Percentiles rank a stretch among this genome's conserved stretches.
These are phyloP conservation scores for Falco biarmicus DNA, from an alignment of 2,797 vertebrate genomes.

Conservation along the genomic window DNA sequence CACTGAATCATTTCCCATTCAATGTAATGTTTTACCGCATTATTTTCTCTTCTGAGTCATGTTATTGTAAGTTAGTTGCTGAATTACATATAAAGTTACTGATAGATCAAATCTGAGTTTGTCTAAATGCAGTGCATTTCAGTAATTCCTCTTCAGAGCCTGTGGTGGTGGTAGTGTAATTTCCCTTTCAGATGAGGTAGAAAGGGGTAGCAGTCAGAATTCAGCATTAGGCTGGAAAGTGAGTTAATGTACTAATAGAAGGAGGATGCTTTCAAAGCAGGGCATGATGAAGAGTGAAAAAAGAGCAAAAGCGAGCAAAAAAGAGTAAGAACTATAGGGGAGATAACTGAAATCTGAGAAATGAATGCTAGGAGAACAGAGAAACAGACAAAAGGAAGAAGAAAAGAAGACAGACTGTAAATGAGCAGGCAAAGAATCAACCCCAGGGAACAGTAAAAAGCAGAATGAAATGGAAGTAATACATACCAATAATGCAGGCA, in stretches of 20 bases:
- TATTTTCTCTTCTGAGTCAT: slow-evolving; percentile 76
- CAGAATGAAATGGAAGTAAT: not conserved
- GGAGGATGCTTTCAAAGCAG: not conserved
- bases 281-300: not conserved
- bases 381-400: not conserved
- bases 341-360: not conserved
- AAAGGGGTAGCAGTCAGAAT: not conserved
- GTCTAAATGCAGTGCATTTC: not conserved
- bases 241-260: not conserved
- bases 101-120: slow-evolving; percentile 3
- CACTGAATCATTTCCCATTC: slow-evolving; percentile 79
- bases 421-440: not conserved
- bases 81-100: slow-evolving; percentile 57
- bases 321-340: not conserved
- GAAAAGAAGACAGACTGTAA: not conserved
- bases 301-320: not conserved
- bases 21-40: slow-evolving; percentile 64
- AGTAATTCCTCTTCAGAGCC: not conserved
- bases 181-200: not conserved
- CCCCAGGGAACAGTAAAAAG: not conserved
- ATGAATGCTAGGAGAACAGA: not conserved
- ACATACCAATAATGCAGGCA: not conserved
- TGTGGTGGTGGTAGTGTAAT: not conserved
- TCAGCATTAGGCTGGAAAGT: not conserved
- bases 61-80: slow-evolving; percentile 69